Conservation (phyloP, 1,140 invertebrate species). For the Drosophila lacteicornis region DNA sequence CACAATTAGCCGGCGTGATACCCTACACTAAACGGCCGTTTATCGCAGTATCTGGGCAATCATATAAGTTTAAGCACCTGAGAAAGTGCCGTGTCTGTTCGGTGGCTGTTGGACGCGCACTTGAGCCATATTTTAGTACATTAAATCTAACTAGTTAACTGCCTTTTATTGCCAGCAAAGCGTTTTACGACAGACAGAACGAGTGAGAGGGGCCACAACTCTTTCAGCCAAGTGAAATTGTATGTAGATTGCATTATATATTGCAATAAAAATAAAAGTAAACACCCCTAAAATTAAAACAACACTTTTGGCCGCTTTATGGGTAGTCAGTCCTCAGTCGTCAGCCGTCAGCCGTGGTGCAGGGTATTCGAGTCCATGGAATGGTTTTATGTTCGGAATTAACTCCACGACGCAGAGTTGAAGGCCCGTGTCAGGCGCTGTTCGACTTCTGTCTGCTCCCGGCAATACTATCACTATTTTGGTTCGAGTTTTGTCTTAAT, state of each 20-base stretch:
- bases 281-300: slow-evolving; percentile 75
- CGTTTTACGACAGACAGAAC: slow-evolving; percentile 76
- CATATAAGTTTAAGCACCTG: slow-evolving; percentile 63
- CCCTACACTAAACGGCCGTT: slow-evolving; percentile 32
- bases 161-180: slow-evolving; percentile 82
- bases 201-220: slow-evolving; percentile 41
- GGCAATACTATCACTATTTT: slow-evolving; percentile 4
- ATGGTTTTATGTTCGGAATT: slow-evolving; percentile 55
- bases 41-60: slow-evolving; percentile 38
- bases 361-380: slow-evolving; percentile 18
- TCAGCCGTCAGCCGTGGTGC: neutral
- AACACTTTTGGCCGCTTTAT: slow-evolving; percentile 71
- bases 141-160: slow-evolving; percentile 84
- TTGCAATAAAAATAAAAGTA: slow-evolving; percentile 78
- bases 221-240: slow-evolving; percentile 66
- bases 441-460: slow-evolving; percentile 28
- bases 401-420: slow-evolving; percentile 34
- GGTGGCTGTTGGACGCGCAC: slow-evolving; percentile 24
- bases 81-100: slow-evolving; percentile 70
- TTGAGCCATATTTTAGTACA: slow-evolving; percentile 83
- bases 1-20: slow-evolving; percentile 37
- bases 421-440: slow-evolving; percentile 30
- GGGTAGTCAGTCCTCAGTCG: slow-evolving; percentile 17
- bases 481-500: neutral
- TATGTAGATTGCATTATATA: slow-evolving; percentile 79